phyloP scores from a whole-genome alignment of 2,888 invertebrate genomes.

The Chesias legatella region DNA sequence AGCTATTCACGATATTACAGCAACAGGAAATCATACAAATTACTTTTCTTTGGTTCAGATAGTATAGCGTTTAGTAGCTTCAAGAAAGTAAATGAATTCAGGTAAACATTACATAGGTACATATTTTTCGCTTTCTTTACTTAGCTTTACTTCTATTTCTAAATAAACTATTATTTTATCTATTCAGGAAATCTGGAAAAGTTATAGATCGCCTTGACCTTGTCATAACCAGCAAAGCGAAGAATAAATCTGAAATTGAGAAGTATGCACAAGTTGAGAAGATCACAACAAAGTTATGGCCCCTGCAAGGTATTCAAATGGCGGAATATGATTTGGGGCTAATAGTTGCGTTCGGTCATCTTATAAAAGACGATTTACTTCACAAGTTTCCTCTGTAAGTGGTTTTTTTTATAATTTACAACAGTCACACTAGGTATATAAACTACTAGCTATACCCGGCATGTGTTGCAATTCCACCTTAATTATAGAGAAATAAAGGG shows the following conservation, averaged over 20 bases:
- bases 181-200: slow-evolving; percentile 74
- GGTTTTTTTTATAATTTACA: too few species aligned
- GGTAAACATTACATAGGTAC: too few species aligned
- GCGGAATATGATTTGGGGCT: slow-evolving; percentile 89
- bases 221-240: slow-evolving; percentile 84
- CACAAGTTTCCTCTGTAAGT: slow-evolving; percentile 90
- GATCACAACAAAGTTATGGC: slow-evolving; percentile 85
- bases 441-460: too few species aligned
- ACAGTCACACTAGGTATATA: too few species aligned
- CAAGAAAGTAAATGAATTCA: slow-evolving; percentile 82
- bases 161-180: slow-evolving; percentile 3
- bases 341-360: slow-evolving; percentile 95
- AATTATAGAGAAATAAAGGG: too few species aligned
- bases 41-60: slow-evolving; percentile 93
- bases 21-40: slow-evolving; percentile 45
- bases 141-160: not conserved
- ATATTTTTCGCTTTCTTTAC: too few species aligned
- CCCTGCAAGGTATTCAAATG: slow-evolving; percentile 59
- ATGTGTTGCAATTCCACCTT: too few species aligned
- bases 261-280: slow-evolving; percentile 83
- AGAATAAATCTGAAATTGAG: slow-evolving; percentile 82
- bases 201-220: slow-evolving; percentile 82
- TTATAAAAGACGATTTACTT: slow-evolving; percentile 89
- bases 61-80: slow-evolving; percentile 89
- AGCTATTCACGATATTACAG: slow-evolving; percentile 35